Conservation (phyloP, 2,888 invertebrate species). For the Apomyelois bistriatella region DNA sequence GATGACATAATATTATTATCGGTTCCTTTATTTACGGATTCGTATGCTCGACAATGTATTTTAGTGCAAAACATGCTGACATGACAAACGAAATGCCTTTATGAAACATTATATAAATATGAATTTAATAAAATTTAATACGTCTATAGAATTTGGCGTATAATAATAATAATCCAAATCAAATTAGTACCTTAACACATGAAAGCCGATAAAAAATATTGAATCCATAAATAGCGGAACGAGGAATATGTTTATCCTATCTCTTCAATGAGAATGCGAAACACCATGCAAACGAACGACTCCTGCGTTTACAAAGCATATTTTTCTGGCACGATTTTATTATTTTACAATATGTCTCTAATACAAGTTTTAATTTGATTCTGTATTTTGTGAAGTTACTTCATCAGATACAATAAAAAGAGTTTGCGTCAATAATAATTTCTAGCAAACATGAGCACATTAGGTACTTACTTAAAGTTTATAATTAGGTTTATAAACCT, state of each 20-base stretch:
- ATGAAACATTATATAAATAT: no score
- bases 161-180: no score
- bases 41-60: no score
- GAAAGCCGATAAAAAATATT: neutral
- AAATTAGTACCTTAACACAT: neutral
- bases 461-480: constrained; percentile 41
- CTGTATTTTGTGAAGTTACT: constrained; percentile 7
- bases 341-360: constrained; percentile 14
- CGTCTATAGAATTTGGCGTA: no score
- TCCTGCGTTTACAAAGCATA: constrained; percentile 30
- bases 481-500: constrained; percentile 49
- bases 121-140: no score
- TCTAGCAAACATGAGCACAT: constrained; percentile 17
- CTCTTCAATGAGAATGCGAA: constrained; percentile 37
- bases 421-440: constrained; percentile 5
- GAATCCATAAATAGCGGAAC: constrained; percentile 28
- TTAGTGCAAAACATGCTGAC: no score
- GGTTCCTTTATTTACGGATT: constrained; percentile 11
- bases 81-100: no score
- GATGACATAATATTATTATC: neutral
- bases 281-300: constrained; percentile 52
- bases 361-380: neutral
- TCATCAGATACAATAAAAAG: no score
- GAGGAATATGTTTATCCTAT: constrained; percentile 20
- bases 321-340: constrained; percentile 22